A percentile compares a stretch with the other conserved stretches of the same genome.
Conservation (phyloP, 2,888 invertebrate genomes). For the Digitonthophagus gazella region DNA sequence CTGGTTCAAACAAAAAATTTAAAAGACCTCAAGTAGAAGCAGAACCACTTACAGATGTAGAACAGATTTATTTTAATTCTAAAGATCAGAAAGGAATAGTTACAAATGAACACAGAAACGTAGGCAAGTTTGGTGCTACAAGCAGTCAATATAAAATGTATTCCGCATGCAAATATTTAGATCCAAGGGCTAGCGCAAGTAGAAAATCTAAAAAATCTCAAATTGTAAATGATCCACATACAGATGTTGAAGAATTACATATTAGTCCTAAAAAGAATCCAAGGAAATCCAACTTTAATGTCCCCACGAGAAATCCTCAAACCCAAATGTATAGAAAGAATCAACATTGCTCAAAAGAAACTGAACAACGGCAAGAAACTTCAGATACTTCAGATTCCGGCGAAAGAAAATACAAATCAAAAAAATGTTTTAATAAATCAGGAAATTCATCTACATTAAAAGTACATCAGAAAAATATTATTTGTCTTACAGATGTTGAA, state of each 20-base stretch:
- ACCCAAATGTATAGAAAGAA: neutral
- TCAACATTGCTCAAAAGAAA: neutral
- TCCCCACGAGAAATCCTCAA: neutral
- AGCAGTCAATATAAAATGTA: neutral
- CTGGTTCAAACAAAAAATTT: neutral
- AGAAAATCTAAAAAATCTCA: constrained; percentile 12
- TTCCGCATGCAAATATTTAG: too few species aligned
- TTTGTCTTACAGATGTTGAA: constrained; percentile 47
- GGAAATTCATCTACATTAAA: neutral
- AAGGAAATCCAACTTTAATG: neutral
- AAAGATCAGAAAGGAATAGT: neutral
- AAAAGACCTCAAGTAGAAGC: neutral
- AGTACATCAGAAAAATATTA: constrained; percentile 27
- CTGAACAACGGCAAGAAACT: neutral
- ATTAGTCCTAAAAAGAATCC: constrained; percentile 19
- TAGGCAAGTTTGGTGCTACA: constrained; percentile 13
- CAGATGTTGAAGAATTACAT: constrained; percentile 22
- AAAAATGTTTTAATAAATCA: neutral
- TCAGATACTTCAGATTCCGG: neutral
- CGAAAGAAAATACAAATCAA: neutral
- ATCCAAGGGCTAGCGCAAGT: neutral
- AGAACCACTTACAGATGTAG: constrained; percentile 40
- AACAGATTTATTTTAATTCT: constrained; percentile 39
- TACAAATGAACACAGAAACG: neutral
- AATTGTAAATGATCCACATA: constrained; percentile 13